A percentile compares a stretch with the other conserved stretches of the same genome.
phyloP scores from a whole-genome alignment of 2,797 vertebrate genomes.

The Typhlichthys eigenmanni region DNA sequence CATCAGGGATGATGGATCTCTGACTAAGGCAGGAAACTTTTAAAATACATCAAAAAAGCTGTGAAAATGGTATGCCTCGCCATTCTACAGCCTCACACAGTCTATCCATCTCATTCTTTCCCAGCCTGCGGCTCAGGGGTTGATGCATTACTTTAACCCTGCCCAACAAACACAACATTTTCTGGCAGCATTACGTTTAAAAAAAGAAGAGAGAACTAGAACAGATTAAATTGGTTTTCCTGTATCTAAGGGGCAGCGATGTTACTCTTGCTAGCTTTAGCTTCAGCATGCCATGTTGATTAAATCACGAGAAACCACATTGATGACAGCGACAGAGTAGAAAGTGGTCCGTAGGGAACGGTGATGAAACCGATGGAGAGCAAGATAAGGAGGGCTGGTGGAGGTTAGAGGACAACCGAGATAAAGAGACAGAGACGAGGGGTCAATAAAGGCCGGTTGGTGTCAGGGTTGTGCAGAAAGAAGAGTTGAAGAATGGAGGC shows the following conservation, averaged over 20 bases:
- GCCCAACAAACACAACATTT: background rate
- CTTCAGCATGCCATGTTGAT: too few species aligned
- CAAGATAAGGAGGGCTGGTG: background rate
- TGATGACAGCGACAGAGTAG: background rate
- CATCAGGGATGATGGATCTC: background rate
- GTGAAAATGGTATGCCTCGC: constrained; percentile 23
- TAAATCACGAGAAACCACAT: too few species aligned
- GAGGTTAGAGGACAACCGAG: background rate
- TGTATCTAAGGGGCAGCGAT: too few species aligned
- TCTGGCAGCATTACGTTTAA: background rate
- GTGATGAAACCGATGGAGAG: background rate
- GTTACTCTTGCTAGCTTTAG: too few species aligned
- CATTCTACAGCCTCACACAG: background rate
- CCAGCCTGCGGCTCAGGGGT: constrained; percentile 37
- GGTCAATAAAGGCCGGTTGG: background rate
- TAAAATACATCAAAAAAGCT: constrained; percentile 14
- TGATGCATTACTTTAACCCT: constrained; percentile 48
- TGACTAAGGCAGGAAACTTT: constrained; percentile 14
- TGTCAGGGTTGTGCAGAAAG: too few species aligned
- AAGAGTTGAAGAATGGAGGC: background rate
- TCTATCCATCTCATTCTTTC: constrained; percentile 38
- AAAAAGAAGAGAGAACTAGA: background rate
- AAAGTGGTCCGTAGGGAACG: background rate
- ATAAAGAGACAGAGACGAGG: constrained; percentile 37
- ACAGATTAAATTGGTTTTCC: too few species aligned